Conservation (phyloP, 2,113 vertebrate species). For the Catharus bicknelli region DNA sequence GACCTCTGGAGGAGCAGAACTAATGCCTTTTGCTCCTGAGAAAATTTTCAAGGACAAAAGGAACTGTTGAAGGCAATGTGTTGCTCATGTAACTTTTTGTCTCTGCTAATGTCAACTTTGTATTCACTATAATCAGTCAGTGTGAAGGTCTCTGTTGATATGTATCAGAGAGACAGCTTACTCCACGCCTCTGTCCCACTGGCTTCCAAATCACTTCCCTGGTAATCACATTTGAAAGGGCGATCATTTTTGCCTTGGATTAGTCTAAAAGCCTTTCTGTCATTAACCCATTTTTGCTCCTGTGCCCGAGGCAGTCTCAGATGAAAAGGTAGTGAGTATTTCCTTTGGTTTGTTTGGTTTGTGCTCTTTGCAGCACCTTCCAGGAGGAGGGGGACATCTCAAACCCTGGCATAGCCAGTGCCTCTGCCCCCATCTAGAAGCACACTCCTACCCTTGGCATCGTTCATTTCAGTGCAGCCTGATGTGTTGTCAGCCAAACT, state of each 20-base stretch:
- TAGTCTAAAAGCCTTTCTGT: conserved; percentile 25
- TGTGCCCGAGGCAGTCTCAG: neutral
- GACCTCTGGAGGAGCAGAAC: neutral
- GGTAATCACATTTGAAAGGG: conserved; percentile 24
- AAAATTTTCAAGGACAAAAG: conserved; percentile 12
- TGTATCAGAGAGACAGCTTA: conserved; percentile 36
- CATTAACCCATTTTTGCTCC: conserved; percentile 27
- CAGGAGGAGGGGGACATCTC: fast-evolving
- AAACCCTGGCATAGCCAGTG: neutral
- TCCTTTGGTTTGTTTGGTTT: neutral
- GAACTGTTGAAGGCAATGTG: neutral
- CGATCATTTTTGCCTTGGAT: conserved; percentile 12
- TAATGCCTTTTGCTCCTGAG: neutral
- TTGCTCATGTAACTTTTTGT: conserved; percentile 36
- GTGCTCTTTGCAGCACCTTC: neutral
- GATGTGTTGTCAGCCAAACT: neutral
- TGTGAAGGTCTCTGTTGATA: conserved; percentile 51
- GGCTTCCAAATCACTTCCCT: conserved; percentile 45
- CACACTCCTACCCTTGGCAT: too few relatives aligned
- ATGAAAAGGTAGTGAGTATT: neutral
- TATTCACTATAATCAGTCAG: conserved; percentile 56
- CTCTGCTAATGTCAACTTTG: conserved; percentile 54
- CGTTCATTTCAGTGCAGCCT: fast-evolving
- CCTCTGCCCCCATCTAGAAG: neutral
- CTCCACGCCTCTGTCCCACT: neutral